A percentile compares a stretch with the other conserved stretches of the same genome.
phyloP scores from a whole-genome alignment of 2,113 vertebrate genomes.

The Gavia stellata region DNA sequence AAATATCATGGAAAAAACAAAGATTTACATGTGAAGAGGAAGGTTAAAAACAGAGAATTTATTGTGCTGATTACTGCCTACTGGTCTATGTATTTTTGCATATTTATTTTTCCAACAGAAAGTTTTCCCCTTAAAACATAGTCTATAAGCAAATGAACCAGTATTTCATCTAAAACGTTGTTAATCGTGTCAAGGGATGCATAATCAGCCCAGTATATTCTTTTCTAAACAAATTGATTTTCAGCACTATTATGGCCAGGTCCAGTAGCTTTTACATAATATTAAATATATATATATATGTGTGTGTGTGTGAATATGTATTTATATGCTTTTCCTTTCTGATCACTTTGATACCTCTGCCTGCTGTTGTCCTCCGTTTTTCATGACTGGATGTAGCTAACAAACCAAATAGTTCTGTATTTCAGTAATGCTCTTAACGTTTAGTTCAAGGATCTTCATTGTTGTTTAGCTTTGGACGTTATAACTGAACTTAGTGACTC shows the following conservation, averaged over 20 bases:
- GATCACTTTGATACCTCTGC: background rate
- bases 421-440: background rate
- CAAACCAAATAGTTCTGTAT: slow-evolving; percentile 6
- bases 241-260: background rate
- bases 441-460: background rate
- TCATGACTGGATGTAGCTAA: background rate
- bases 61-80: background rate
- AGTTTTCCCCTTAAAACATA: background rate
- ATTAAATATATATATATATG: background rate
- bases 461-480: background rate
- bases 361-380: background rate
- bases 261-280: background rate
- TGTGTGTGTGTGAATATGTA: background rate
- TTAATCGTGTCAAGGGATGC: background rate
- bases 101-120: background rate
- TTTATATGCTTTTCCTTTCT: background rate
- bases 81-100: background rate
- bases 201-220: slow-evolving; percentile 8
- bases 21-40: background rate
- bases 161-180: slow-evolving; percentile 4
- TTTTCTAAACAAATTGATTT: slow-evolving; percentile 52
- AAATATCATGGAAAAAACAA: background rate
- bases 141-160: background rate
- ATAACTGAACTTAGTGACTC: background rate
- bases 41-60: background rate